phyloP scores from a whole-genome alignment of 2,888 invertebrate genomes.

The Alentia gelatinosa region DNA sequence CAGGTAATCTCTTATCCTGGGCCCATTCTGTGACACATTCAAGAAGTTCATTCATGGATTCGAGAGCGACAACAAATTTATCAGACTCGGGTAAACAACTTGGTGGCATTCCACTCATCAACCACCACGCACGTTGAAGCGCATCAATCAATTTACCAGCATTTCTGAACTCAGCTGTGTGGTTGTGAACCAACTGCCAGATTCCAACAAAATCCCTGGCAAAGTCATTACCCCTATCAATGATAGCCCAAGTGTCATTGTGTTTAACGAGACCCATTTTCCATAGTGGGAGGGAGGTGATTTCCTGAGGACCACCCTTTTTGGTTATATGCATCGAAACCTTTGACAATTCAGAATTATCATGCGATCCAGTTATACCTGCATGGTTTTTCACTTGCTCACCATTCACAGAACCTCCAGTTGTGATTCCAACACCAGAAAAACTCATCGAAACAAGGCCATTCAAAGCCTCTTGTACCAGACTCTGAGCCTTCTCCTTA shows the following conservation, averaged over 20 bases:
- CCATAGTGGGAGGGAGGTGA: not conserved
- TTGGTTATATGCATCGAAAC: not conserved
- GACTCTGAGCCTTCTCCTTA: not conserved
- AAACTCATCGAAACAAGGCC: not conserved
- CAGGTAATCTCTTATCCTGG: not conserved
- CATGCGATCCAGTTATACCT: not conserved
- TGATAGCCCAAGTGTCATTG: slow-evolving; percentile 28
- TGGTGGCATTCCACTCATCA: not conserved
- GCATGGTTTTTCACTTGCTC: slow-evolving; percentile 29
- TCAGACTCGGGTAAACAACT: not conserved
- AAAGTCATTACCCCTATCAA: slow-evolving; percentile 24
- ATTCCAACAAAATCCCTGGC: not conserved
- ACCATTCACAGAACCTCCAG: not conserved
- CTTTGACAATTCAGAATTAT: not conserved
- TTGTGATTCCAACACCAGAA: not conserved
- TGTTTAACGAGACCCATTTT: slow-evolving; percentile 11
- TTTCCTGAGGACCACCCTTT: slow-evolving; percentile 21
- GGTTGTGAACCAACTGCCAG: not conserved
- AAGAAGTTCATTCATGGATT: not conserved
- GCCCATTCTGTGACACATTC: not conserved
- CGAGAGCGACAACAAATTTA: not conserved
- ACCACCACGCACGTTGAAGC: not conserved
- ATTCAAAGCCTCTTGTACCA: slow-evolving; percentile 10
- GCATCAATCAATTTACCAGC: not conserved
- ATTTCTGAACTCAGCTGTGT: not conserved